These are phyloP conservation scores for Ovibos moschatus DNA, from an alignment of 2,113 vertebrate genomes.

Conservation along the genomic window DNA sequence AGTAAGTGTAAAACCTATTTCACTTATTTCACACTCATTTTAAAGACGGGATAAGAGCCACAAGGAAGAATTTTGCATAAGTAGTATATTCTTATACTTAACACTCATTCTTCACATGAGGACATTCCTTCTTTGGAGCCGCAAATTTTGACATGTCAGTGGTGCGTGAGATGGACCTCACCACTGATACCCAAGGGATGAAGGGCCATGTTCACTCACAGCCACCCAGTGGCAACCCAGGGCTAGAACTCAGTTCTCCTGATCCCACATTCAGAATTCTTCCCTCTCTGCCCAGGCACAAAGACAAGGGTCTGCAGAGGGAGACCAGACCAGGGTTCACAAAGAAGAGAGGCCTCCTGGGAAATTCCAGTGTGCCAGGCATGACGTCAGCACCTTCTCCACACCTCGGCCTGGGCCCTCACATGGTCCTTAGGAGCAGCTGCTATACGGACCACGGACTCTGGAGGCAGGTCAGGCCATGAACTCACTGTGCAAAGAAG, in stretches of 20 bases:
- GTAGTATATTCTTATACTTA: too few species aligned
- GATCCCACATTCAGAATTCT: background rate
- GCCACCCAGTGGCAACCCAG: background rate
- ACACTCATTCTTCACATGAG: background rate
- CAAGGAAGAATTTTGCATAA: background rate
- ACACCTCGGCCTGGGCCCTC: fast-evolving
- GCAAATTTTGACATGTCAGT: background rate
- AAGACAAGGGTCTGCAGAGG: background rate
- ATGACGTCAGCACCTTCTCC: fast-evolving
- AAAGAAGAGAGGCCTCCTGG: background rate
- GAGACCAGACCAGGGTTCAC: background rate
- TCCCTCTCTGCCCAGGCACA: background rate
- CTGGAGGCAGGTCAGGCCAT: background rate
- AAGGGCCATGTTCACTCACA: background rate
- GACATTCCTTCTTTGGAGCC: background rate
- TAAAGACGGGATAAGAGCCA: background rate
- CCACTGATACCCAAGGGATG: background rate
- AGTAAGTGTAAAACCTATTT: background rate
- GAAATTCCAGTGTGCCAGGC: background rate
- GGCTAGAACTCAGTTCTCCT: background rate
- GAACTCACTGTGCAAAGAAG: background rate
- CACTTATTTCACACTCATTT: background rate
- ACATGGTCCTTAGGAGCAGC: fast-evolving
- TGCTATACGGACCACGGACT: fast-evolving
- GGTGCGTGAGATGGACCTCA: background rate